Percentiles rank a stretch among this genome's conserved stretches.
Conservation (phyloP, 2,888 invertebrate genomes). For the Bellardia pandia region DNA sequence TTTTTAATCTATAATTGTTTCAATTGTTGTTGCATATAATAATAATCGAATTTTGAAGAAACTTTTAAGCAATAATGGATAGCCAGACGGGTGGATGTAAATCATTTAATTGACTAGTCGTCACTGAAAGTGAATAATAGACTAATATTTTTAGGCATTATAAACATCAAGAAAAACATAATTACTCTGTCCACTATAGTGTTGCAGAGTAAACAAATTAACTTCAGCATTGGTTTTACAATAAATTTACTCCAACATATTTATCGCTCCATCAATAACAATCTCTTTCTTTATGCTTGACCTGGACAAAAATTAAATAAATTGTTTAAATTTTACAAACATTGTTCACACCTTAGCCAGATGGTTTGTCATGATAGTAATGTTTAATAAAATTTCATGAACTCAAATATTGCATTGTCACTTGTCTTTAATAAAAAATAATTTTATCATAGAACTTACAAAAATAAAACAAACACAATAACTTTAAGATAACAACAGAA, state of each 20-base stretch:
- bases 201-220: not conserved
- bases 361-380: slow-evolving; percentile 28
- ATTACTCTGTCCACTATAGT: no score
- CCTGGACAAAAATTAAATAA: not conserved
- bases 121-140: no score
- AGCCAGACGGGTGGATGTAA: no score
- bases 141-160: no score
- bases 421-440: slow-evolving; percentile 55
- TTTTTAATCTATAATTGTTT: no score
- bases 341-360: slow-evolving; percentile 15
- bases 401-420: slow-evolving; percentile 46
- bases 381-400: slow-evolving; percentile 34
- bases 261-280: not conserved
- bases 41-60: no score
- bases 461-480: slow-evolving; percentile 37
- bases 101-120: no score
- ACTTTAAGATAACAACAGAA: slow-evolving; percentile 15
- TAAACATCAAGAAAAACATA: no score
- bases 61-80: no score
- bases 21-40: no score
- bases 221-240: not conserved
- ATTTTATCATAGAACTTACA: slow-evolving; percentile 54
- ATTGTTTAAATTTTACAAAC: not conserved
- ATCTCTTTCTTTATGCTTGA: not conserved
- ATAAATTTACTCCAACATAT: not conserved